Base-by-base conservation (phyloP, 2,888 invertebrate species). In the Brachyopa scutellaris region DNA sequence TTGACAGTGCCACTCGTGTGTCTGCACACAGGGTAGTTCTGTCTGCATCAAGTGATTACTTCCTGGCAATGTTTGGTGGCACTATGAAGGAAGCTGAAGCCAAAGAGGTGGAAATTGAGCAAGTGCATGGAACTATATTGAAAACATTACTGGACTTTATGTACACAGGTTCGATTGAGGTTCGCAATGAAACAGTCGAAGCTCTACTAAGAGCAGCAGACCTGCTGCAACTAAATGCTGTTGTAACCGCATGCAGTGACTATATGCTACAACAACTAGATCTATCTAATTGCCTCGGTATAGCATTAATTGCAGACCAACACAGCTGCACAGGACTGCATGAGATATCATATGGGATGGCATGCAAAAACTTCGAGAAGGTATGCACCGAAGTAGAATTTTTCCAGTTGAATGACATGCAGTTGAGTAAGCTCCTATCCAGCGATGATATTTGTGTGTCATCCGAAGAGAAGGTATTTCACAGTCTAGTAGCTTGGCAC, bases 401-500 rank as follows among this genome's bases (percentile, higher is more conserved):
- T 17, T 51, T 59, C 1, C 29, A 51, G 23, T n/a, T 72, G n/a
- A 49, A 29, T 17, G 70, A 59, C 8, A 51, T 42, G 15, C 61
- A 61, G 11, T 19, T 72, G 7, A 13, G 42, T n/a, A 59, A 61
- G 42, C 19, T 72, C 0, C 61, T 72, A 11, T 72, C 40, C 5
- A 33, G 51, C 9, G 70, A 72, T 9, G 38, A 72, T 33, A 31
- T 72, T 0, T 51, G 38, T 42, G 61, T 72, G 7, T 47, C 70
- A 9, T 72, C 70, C 1, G 70, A 72, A 21, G 61, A 72, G n/a
- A 42, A 61, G n/a, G 70, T 72, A 0, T 61, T 72, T n/a, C 51
- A 38, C 0, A 36, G 40, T 15, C 42, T 72, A 11, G 42, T 72
- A 11, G 38, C 61, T 21, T 72, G 70, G 70, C 23, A 42, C 7